These are phyloP conservation scores for Prionace glauca DNA, from an alignment of 2,797 vertebrate species.

Conservation along the genomic window DNA sequence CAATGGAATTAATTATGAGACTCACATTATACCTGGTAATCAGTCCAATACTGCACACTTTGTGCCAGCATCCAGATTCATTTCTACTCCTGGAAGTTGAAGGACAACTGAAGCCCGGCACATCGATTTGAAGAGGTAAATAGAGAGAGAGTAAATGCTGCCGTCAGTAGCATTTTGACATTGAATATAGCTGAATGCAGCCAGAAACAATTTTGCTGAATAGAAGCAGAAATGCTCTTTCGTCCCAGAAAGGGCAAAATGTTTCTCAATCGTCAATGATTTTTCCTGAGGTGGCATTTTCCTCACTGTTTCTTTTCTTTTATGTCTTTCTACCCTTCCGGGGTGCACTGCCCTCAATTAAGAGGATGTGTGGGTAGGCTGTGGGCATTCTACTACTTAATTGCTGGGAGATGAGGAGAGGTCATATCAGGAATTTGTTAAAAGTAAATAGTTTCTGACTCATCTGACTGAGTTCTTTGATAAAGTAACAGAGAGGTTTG, in stretches of 20 bases:
- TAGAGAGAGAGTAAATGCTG: neutral
- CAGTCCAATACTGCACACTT: neutral
- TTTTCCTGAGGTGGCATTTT: neutral
- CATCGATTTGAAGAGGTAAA: neutral
- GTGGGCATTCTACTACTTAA: neutral
- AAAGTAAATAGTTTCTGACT: neutral
- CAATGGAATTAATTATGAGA: neutral
- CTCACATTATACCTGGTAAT: too few species aligned
- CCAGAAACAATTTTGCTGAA: neutral
- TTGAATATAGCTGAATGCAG: too few species aligned
- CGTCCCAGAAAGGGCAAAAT: too few species aligned
- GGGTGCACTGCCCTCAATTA: neutral
- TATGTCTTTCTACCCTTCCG: neutral
- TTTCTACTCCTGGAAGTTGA: neutral
- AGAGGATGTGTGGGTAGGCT: neutral
- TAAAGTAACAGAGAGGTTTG: neutral
- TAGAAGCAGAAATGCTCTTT: neutral
- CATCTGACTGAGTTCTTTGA: neutral
- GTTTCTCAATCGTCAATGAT: neutral
- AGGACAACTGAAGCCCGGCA: neutral
- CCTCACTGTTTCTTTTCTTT: neutral
- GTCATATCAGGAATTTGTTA: neutral
- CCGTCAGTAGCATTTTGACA: neutral
- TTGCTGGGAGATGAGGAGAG: neutral
- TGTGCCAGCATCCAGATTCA: neutral